Evolutionary conservation across 2,888 invertebrate species (phyloP).

Genomic region (Homarus gammarus): DNA sequence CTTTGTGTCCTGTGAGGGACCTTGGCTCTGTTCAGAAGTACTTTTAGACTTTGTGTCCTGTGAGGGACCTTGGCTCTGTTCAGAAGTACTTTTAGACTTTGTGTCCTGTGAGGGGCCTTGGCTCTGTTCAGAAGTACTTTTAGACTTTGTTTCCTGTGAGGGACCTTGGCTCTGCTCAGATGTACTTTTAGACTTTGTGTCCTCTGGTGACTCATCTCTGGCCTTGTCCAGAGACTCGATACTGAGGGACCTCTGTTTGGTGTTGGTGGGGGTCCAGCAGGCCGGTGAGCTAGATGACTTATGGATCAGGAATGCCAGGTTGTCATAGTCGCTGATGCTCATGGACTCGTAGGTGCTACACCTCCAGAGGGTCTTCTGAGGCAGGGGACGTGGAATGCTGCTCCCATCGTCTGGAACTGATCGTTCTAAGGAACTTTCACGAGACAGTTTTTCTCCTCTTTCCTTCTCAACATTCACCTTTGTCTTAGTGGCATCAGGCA

Average conservation of each 20-base stretch:
- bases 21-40: not conserved
- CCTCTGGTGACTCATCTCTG: not conserved
- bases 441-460: not conserved
- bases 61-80: not conserved
- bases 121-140: not conserved
- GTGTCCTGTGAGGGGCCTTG: not conserved
- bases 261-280: not conserved
- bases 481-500: not conserved
- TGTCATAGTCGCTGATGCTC: slow-evolving; percentile 57
- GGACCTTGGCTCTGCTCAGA: not conserved
- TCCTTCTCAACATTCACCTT: not conserved
- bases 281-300: slow-evolving; percentile 24
- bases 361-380: slow-evolving; percentile 31
- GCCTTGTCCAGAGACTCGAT: slow-evolving; percentile 27
- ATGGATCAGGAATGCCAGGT: slow-evolving; percentile 36
- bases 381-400: not conserved
- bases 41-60: not conserved
- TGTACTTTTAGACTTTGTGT: not conserved
- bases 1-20: not conserved
- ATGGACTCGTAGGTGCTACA: slow-evolving; percentile 55
- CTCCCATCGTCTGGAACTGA: not conserved
- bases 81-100: not conserved
- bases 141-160: not conserved
- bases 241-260: not conserved
- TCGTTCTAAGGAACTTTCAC: slow-evolving; percentile 24